phyloP scores from a whole-genome alignment of 2,797 vertebrate species.

The Epinephelus coioides region DNA sequence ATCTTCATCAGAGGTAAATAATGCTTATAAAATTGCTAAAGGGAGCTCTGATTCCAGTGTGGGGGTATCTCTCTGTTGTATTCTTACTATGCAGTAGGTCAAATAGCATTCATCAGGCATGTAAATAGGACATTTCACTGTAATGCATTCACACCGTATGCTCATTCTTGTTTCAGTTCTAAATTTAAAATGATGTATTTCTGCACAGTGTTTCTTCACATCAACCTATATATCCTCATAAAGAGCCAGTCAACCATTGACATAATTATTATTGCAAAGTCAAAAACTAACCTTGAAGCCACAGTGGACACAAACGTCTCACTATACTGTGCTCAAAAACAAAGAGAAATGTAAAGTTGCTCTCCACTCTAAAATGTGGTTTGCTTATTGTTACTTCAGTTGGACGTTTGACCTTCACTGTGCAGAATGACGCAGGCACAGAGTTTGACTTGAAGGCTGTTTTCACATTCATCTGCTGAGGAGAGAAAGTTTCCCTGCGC shows the following conservation, averaged over 20 bases:
- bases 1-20: background rate
- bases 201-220: background rate
- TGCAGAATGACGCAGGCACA: background rate
- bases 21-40: background rate
- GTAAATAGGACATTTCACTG: background rate
- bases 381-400: background rate
- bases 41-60: background rate
- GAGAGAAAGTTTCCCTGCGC: background rate
- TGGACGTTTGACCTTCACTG: conserved; percentile 12
- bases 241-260: background rate
- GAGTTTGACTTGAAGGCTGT: background rate
- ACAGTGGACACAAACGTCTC: background rate
- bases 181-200: background rate
- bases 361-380: background rate
- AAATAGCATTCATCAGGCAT: background rate
- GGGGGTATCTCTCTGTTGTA: background rate
- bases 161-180: background rate
- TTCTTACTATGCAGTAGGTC: background rate
- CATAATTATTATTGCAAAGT: background rate
- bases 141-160: background rate
- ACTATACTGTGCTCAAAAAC: background rate
- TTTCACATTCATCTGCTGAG: background rate
- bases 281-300: background rate
- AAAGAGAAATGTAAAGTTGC: background rate
- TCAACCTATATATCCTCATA: background rate